Base-by-base conservation (phyloP, 1,140 invertebrate species). In the Temnothorax curvispinosus region DNA sequence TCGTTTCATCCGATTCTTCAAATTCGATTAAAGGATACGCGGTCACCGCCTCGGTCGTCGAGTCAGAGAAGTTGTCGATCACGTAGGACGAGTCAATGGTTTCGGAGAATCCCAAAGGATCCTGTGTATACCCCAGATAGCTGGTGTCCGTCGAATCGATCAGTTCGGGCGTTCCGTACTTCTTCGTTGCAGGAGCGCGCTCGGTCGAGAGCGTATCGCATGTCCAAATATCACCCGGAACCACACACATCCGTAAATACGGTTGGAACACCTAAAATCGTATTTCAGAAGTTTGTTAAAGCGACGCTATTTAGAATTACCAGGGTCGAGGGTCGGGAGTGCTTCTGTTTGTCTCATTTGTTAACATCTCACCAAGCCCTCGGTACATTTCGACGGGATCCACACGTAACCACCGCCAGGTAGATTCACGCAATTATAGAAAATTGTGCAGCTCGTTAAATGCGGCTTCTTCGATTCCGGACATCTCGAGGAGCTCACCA, bases 381-480 rank as follows among this genome's bases (percentile, higher is more conserved):
- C 90, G 38, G 93, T 92, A 86, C 96, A 96, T 75, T 94, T 95
- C n/a, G 93, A 90, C 0, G 96, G 96, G 4, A 95, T 91, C 96
- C 96, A 96, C 7, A 95, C 95, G 65, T 95, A 94, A 15, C 93
- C 93, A 1, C 93, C 94, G 56, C 91, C 90, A 0, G 95, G 94
- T 8, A 96, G 52, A 91, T 96, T 95, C 7, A 95, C 89, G 71
- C 96, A 96, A 52, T 95, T 96, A 74, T 95, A 96, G 92, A 95
- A 96, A 81, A 95, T 93, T 67, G 93, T 94, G 69, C 96, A 96
- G 54, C 95, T 94, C 0, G 94, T 96, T 56, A 91, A 87, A 86
- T 96, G 96, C 21, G 95, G 93, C 76, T 95, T 95, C 82, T 93
- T 94, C 82, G 93, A 88, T 91, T 96, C 94, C 60, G 95, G 95